Conservation (phyloP, 1,140 invertebrate species). For the Glomeris maerens region DNA sequence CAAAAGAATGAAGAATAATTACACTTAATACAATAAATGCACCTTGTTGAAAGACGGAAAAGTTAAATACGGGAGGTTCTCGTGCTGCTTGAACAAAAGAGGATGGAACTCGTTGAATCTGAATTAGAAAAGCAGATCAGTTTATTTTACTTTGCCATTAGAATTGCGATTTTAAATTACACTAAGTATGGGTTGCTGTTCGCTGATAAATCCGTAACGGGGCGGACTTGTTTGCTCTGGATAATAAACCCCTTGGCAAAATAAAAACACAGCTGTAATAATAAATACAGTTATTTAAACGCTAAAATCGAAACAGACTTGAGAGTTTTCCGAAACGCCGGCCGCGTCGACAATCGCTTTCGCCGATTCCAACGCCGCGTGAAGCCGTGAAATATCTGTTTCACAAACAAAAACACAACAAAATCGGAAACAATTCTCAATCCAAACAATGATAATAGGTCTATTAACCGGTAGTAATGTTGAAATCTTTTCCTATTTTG, state of each 20-base stretch:
- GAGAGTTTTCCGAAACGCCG: too few relatives aligned
- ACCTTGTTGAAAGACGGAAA: conserved; percentile 64
- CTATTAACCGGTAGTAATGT: conserved; percentile 33
- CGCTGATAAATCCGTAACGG: conserved; percentile 48
- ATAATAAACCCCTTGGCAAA: conserved; percentile 58
- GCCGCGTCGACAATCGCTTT: too few relatives aligned
- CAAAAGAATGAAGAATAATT: background rate
- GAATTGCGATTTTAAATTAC: background rate
- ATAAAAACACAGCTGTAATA: background rate
- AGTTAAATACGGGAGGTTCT: conserved; percentile 41
- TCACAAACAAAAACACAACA: too few relatives aligned
- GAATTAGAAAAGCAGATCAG: conserved; percentile 8
- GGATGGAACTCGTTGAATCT: conserved; percentile 46
- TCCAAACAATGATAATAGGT: conserved; percentile 10
- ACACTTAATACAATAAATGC: conserved; percentile 9
- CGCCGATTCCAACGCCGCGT: too few relatives aligned
- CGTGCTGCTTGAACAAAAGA: conserved; percentile 54
- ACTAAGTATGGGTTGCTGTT: conserved; percentile 73
- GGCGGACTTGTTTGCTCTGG: conserved; percentile 64
- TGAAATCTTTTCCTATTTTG: conserved; percentile 47
- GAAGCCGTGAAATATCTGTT: too few relatives aligned
- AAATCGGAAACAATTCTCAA: too few relatives aligned
- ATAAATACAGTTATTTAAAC: too few relatives aligned
- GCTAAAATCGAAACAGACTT: too few relatives aligned
- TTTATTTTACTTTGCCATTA: too few relatives aligned